Evolutionary conservation across 2,888 invertebrate genomes (phyloP), one percentile per base, ranked within the genome.

Genomic region (Glomeris marginata): DNA sequence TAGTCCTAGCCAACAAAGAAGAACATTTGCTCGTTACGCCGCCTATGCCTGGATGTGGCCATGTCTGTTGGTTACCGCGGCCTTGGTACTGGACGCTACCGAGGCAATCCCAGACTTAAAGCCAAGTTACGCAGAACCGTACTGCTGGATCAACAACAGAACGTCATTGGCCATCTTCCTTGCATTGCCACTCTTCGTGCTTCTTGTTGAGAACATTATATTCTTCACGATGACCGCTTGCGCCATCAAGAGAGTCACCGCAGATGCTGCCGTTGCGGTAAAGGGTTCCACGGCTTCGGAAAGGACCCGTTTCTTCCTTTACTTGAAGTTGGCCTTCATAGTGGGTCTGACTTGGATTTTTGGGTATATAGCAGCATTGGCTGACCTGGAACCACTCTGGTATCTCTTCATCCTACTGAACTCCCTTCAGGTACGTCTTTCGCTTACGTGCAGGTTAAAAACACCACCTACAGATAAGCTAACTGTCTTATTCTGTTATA

Each of bases 341-440:
- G 67, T 71, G 66, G 71, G 71, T 0, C 56, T 71, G 6, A 66
- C 69, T 0, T 72, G 71, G 71, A 56, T 66, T 3, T 63, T 67
- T 13, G 70, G 68, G 1, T 66, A 69, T 54, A 42, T 69, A 2
- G 69, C 69, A 1, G 62, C 62, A 2, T 57, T 67, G 5, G 54
- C 61, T 1, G 58, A 63, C 3, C 54, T 62, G 18, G 53, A 58
- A 11, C 60, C 58, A 1, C 58, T 69, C 21, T 68, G 69, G 68
- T 71, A 69, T 56, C 59, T 66, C 2, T 72, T 70, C 59, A 67
- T 70, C 2, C 51, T 68, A 10, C 58, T 71, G 49, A 71, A 70
- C 56, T 64, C 66, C 2, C 62, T 70, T 2, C 71, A 72, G 59
- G 65, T 64, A 59, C 64, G n/a, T 37, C 49, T 36, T 33, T 47